phyloP scores from a whole-genome alignment of 2,888 invertebrate species.

The Resseliella maxima region DNA sequence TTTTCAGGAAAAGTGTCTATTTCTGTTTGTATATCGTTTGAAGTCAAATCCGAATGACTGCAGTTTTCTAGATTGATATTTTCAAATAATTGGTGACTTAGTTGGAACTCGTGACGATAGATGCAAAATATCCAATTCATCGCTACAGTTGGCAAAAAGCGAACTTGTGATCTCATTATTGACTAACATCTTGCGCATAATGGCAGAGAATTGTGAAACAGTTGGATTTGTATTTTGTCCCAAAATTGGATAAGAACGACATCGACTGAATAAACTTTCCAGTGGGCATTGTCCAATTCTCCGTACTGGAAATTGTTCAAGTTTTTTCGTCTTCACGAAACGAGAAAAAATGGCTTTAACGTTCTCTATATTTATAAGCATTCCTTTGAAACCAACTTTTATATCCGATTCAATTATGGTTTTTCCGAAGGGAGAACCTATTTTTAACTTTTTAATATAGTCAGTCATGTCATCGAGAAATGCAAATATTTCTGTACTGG shows the following conservation, averaged over 20 bases:
- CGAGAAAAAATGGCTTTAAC: background rate
- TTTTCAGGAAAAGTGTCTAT: background rate
- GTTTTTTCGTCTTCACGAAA: background rate
- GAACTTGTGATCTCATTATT: background rate
- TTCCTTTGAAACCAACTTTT: background rate
- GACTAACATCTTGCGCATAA: background rate
- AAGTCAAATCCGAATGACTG: too few relatives aligned
- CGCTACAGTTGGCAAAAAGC: background rate
- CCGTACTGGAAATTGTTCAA: background rate
- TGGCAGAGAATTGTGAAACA: background rate
- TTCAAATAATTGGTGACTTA: background rate
- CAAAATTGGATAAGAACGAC: background rate
- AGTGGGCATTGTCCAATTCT: background rate
- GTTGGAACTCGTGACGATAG: background rate
- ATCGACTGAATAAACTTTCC: background rate
- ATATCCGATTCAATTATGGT: background rate
- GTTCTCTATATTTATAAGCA: background rate
- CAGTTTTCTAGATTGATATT: background rate
- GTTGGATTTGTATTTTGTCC: background rate
- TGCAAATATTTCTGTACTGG: too few relatives aligned
- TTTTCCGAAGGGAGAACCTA: background rate
- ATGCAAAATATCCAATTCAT: background rate
- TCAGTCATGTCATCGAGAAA: too few relatives aligned
- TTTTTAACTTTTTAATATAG: too few relatives aligned
- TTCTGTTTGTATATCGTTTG: background rate